Percentiles rank a stretch among this genome's conserved stretches.
Evolutionary conservation across 1,140 invertebrate species (phyloP).

Genomic region (Dendroctonus valens): DNA sequence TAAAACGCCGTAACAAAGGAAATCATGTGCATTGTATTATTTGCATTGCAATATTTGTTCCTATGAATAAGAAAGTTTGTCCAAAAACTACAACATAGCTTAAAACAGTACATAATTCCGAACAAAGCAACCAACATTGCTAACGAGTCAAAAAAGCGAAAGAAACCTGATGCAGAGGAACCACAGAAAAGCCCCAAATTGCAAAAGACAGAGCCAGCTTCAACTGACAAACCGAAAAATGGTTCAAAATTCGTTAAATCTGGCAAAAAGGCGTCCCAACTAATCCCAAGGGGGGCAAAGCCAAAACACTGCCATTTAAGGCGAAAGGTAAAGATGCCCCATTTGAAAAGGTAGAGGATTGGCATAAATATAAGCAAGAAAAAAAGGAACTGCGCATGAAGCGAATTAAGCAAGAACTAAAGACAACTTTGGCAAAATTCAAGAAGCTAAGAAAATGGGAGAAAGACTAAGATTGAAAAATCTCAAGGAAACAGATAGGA

Average conservation of each 20-base stretch:
- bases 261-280: constrained; percentile 21
- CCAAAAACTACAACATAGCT: no score
- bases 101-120: no score
- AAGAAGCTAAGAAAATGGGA: constrained; percentile 73
- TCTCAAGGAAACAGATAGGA: constrained; percentile 60
- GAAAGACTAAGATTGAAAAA: constrained; percentile 70
- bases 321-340: neutral
- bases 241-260: constrained; percentile 29
- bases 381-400: constrained; percentile 66
- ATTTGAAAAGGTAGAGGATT: constrained; percentile 54
- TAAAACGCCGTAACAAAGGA: no score
- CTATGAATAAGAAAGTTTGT: no score
- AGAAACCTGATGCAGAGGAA: no score
- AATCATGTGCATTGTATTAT: no score
- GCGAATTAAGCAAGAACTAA: constrained; percentile 54
- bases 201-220: no score
- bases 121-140: no score
- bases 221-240: no score
- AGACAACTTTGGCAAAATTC: constrained; percentile 66
- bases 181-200: no score
- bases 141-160: no score
- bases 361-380: constrained; percentile 71
- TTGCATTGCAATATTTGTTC: no score
- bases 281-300: constrained; percentile 27
- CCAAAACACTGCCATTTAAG: constrained; percentile 17